Conservation (phyloP, 1,140 invertebrate species). For the Stegodyphus mimosarum region DNA sequence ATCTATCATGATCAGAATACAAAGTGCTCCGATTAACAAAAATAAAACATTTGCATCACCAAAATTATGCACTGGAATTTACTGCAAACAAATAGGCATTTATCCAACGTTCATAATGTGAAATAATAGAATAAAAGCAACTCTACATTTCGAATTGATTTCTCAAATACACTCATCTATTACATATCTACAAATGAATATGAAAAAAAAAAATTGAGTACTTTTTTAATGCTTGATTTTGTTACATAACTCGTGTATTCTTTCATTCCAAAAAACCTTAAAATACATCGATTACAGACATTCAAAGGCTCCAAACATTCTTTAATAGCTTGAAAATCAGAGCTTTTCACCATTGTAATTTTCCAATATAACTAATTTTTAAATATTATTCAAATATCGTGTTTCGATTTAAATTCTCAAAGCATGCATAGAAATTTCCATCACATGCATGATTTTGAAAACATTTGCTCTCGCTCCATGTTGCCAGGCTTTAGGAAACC, state of each 20-base stretch:
- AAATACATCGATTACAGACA: conserved; percentile 33
- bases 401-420: too few relatives aligned
- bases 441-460: too few relatives aligned
- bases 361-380: too few relatives aligned
- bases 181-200: too few relatives aligned
- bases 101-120: not conserved
- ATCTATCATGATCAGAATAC: not conserved
- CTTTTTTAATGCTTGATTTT: conserved; percentile 17
- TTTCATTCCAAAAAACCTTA: conserved; percentile 25
- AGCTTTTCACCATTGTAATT: conserved; percentile 11
- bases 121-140: not conserved
- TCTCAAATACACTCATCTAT: not conserved
- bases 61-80: not conserved
- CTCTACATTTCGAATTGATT: not conserved
- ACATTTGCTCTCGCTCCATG: too few relatives aligned
- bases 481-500: too few relatives aligned
- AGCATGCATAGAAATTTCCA: too few relatives aligned
- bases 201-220: not conserved
- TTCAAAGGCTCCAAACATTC: not conserved
- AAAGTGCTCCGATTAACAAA: not conserved
- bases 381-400: too few relatives aligned
- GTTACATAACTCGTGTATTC: conserved; percentile 34
- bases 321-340: conserved; percentile 1
- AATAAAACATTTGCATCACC: not conserved
- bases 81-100: not conserved